phyloP scores from a whole-genome alignment of 2,797 vertebrate species.

The Poecilia wingei region DNA sequence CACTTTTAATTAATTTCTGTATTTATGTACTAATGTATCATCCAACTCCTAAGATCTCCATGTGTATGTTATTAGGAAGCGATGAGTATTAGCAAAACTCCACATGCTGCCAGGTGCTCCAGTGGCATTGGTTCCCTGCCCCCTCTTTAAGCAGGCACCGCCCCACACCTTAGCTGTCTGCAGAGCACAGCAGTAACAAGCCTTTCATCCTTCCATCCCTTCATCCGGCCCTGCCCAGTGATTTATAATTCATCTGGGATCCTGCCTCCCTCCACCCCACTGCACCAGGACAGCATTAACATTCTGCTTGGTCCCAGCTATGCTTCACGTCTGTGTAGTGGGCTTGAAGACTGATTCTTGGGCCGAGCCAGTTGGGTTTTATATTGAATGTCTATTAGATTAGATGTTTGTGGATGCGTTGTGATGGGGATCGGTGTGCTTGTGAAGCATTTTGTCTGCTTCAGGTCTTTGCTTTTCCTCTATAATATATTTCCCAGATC shows the following conservation, averaged over 20 bases:
- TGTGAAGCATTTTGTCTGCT: slow-evolving; percentile 48
- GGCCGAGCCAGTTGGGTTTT: slow-evolving; percentile 61
- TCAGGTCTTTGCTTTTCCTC: slow-evolving; percentile 40
- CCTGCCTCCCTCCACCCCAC: slow-evolving; percentile 74
- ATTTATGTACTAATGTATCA: not conserved
- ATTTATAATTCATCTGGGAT: slow-evolving; percentile 87
- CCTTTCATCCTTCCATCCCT: slow-evolving; percentile 74
- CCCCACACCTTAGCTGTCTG: slow-evolving; percentile 69
- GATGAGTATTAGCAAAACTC: slow-evolving; percentile 13
- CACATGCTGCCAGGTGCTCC: slow-evolving; percentile 38
- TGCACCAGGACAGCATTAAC: slow-evolving; percentile 80
- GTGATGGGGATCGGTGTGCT: slow-evolving; percentile 49
- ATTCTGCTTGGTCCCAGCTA: slow-evolving; percentile 79
- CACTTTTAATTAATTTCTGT: not conserved
- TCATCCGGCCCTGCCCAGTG: slow-evolving; percentile 78
- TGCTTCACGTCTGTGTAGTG: slow-evolving; percentile 65
- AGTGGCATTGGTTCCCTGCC: slow-evolving; percentile 62
- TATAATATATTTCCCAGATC: slow-evolving; percentile 48
- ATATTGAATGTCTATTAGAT: slow-evolving; percentile 61
- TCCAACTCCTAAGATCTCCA: slow-evolving; percentile 8
- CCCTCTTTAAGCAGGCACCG: slow-evolving; percentile 69
- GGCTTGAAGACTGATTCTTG: slow-evolving; percentile 54
- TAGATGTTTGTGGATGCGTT: slow-evolving; percentile 58
- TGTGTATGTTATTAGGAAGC: slow-evolving; percentile 1
- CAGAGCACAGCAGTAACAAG: slow-evolving; percentile 66